phyloP scores from a whole-genome alignment of 1,140 invertebrate species.

The Drosophila melanica region DNA sequence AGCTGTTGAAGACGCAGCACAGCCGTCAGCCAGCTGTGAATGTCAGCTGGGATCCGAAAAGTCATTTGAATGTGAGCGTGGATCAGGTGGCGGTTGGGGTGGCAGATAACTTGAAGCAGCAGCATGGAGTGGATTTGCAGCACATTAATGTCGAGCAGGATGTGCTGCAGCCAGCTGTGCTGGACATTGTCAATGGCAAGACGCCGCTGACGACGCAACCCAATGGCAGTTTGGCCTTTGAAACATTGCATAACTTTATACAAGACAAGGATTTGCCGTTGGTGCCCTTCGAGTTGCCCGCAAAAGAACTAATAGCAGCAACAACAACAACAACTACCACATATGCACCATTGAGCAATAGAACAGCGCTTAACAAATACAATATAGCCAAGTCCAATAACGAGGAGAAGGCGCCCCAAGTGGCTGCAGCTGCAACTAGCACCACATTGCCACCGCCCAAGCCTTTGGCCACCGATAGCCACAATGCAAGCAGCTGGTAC shows the following conservation, averaged over 20 bases:
- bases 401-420: slow-evolving; percentile 66
- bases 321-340: slow-evolving; percentile 10
- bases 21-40: slow-evolving; percentile 24
- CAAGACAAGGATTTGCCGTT: slow-evolving; percentile 64
- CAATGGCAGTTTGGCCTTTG: slow-evolving; percentile 50
- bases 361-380: slow-evolving; percentile 46
- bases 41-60: slow-evolving; percentile 65
- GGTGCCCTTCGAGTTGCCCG: slow-evolving; percentile 66
- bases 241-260: slow-evolving; percentile 63
- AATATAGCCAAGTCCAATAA: slow-evolving; percentile 64
- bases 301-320: slow-evolving; percentile 17
- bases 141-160: slow-evolving; percentile 57
- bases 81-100: slow-evolving; percentile 49
- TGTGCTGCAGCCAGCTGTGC: slow-evolving; percentile 56
- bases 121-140: slow-evolving; percentile 69
- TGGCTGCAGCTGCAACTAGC: slow-evolving; percentile 8
- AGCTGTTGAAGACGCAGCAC: slow-evolving; percentile 38
- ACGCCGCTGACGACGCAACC: slow-evolving; percentile 29
- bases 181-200: slow-evolving; percentile 71
- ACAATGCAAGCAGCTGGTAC: slow-evolving; percentile 57
- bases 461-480: slow-evolving; percentile 48
- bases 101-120: slow-evolving; percentile 56
- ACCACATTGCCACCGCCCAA: slow-evolving; percentile 39
- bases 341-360: slow-evolving; percentile 1
- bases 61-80: slow-evolving; percentile 72